Percentiles rank a stretch among this genome's conserved stretches.
Evolutionary conservation across 92 coral and sea anemone genomes (phyloP).

Genomic region (Epizoanthus ramosus): DNA sequence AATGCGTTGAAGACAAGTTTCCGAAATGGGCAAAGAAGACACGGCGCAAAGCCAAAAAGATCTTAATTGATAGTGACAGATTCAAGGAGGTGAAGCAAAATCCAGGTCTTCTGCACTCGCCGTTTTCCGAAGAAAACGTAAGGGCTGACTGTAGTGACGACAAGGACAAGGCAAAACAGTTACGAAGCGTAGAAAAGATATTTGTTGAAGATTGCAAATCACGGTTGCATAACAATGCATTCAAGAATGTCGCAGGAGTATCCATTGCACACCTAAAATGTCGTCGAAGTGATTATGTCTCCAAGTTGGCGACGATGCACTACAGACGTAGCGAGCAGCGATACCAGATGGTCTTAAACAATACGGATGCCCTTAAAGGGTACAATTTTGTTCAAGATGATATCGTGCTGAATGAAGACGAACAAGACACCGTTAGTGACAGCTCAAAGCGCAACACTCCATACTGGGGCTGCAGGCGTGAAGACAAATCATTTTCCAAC

Average conservation of each 20-base stretch:
- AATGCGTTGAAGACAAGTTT: neutral
- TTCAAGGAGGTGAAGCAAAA: constrained; percentile 34
- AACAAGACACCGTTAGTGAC: constrained; percentile 19
- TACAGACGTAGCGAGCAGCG: constrained; percentile 51
- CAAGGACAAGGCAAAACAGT: constrained; percentile 17
- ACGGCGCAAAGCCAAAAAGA: neutral
- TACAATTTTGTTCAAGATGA: constrained; percentile 60
- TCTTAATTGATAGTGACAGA: neutral
- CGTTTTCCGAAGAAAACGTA: constrained; percentile 31
- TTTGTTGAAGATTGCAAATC: constrained; percentile 41
- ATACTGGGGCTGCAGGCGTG: constrained; percentile 25
- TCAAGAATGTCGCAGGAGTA: constrained; percentile 49
- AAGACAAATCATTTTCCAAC: constrained; percentile 45
- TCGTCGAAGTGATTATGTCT: constrained; percentile 27
- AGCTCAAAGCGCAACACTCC: constrained; percentile 35
- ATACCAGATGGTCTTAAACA: constrained; percentile 57
- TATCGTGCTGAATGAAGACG: constrained; percentile 37
- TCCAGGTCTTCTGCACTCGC: constrained; percentile 36
- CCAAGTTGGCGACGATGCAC: constrained; percentile 24
- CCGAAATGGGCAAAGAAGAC: constrained; percentile 40
- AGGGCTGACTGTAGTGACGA: constrained; percentile 48
- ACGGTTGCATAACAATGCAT: neutral
- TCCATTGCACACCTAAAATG: constrained; percentile 49
- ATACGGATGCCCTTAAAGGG: constrained; percentile 41
- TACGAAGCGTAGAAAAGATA: neutral